Percentiles rank a stretch among this genome's conserved stretches.
Evolutionary conservation across 2,888 invertebrate genomes (phyloP).

Genomic region (Lycophotia porphyrea): DNA sequence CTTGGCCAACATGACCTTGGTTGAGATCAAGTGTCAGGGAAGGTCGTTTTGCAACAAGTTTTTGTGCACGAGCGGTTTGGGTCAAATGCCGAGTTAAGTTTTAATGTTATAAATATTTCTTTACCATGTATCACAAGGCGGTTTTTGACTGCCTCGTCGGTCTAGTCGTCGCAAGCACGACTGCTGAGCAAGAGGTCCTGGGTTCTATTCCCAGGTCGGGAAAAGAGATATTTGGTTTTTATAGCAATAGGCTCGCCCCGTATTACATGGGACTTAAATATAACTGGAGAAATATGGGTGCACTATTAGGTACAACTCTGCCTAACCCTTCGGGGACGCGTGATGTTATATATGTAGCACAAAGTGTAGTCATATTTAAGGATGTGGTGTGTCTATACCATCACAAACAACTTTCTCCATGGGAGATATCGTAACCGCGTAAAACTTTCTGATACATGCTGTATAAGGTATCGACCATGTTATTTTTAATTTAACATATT

Average conservation of each 20-base stretch:
- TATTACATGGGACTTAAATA: too few species aligned
- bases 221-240: too few species aligned
- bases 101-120: conserved; percentile 1
- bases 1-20: conserved; percentile 66
- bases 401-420: not conserved
- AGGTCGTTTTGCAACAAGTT: conserved; percentile 65
- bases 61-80: conserved; percentile 46
- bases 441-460: not conserved
- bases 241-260: too few species aligned
- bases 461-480: not conserved
- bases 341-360: too few species aligned
- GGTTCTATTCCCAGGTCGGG: too few species aligned
- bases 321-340: too few species aligned
- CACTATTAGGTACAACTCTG: too few species aligned
- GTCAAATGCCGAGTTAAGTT: conserved; percentile 33
- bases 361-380: not conserved
- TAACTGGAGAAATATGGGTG: too few species aligned
- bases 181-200: too few species aligned
- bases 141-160: too few species aligned
- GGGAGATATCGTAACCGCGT: not conserved
- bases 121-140: not conserved
- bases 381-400: not conserved
- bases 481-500: not conserved
- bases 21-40: conserved; percentile 69
- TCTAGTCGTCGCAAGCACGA: too few species aligned